Percentiles rank a stretch among this genome's conserved stretches.
Conservation (phyloP, 1,140 invertebrate species). For the Anadara kagoshimensis region DNA sequence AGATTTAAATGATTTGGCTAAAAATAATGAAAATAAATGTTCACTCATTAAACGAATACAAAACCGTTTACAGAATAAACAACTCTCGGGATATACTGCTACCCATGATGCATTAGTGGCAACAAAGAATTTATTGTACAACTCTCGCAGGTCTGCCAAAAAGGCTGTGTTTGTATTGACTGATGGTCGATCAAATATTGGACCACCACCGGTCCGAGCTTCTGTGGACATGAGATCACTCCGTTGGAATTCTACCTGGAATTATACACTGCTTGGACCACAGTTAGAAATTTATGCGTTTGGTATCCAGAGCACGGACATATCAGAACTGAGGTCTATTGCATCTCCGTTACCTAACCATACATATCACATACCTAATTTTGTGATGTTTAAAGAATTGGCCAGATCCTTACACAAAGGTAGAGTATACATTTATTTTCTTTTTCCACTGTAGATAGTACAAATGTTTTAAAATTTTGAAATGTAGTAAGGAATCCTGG, state of each 20-base stretch:
- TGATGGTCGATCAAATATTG: constrained; percentile 58
- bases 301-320: constrained; percentile 50
- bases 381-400: constrained; percentile 45
- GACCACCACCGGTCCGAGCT: constrained; percentile 49
- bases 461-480: no score
- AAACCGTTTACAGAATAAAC: constrained; percentile 27
- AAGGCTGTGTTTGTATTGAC: constrained; percentile 56
- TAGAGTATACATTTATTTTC: no score
- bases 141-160: constrained; percentile 44
- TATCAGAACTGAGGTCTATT: constrained; percentile 49
- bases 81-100: constrained; percentile 52
- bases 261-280: constrained; percentile 39
- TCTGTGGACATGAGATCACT: constrained; percentile 56
- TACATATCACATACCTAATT: constrained; percentile 50
- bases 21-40: constrained; percentile 48
- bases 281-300: constrained; percentile 59
- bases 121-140: constrained; percentile 36
- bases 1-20: constrained; percentile 49
- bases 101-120: constrained; percentile 43
- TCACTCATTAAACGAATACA: constrained; percentile 38
- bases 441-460: no score
- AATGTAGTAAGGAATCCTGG: no score
- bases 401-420: constrained; percentile 52
- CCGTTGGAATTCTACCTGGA: constrained; percentile 48
- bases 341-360: constrained; percentile 49